A percentile compares a stretch with the other conserved stretches of the same genome.
Conservation (phyloP, 2,888 invertebrate genomes). For the Pediacus dermestoides region DNA sequence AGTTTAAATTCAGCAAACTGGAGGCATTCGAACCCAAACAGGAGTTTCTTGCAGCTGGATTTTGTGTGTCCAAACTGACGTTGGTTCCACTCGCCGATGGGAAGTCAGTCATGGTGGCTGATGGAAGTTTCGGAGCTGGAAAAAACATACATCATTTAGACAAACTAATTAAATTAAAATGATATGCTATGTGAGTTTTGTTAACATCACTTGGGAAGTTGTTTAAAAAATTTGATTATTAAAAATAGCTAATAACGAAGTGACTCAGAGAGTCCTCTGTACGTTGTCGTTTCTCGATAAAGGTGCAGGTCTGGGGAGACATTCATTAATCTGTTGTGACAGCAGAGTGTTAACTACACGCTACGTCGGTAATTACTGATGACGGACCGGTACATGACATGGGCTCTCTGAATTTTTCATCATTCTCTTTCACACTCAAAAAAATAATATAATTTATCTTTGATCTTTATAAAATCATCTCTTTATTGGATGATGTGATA, state of each 20-base stretch:
- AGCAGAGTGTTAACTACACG: slow-evolving; percentile 52
- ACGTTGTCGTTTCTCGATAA: slow-evolving; percentile 14
- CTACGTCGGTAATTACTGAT: slow-evolving; percentile 51
- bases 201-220: neutral
- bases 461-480: too few relatives aligned
- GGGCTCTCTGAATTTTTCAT: too few relatives aligned
- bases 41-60: slow-evolving; percentile 50
- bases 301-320: slow-evolving; percentile 45
- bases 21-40: slow-evolving; percentile 50
- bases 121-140: slow-evolving; percentile 64
- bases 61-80: slow-evolving; percentile 52
- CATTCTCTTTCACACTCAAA: too few relatives aligned
- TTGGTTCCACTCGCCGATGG: slow-evolving; percentile 47
- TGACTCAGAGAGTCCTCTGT: neutral
- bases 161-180: neutral
- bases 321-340: slow-evolving; percentile 54
- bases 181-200: neutral
- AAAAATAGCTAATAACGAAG: neutral
- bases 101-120: slow-evolving; percentile 44
- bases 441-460: too few relatives aligned
- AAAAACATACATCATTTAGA: slow-evolving; percentile 39
- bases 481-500: too few relatives aligned
- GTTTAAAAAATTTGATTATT: neutral
- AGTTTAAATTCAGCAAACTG: slow-evolving; percentile 46
- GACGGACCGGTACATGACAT: slow-evolving; percentile 43